These are phyloP conservation scores for Carcharodon carcharias DNA, from an alignment of 2,797 vertebrate genomes.

Conservation along the genomic window DNA sequence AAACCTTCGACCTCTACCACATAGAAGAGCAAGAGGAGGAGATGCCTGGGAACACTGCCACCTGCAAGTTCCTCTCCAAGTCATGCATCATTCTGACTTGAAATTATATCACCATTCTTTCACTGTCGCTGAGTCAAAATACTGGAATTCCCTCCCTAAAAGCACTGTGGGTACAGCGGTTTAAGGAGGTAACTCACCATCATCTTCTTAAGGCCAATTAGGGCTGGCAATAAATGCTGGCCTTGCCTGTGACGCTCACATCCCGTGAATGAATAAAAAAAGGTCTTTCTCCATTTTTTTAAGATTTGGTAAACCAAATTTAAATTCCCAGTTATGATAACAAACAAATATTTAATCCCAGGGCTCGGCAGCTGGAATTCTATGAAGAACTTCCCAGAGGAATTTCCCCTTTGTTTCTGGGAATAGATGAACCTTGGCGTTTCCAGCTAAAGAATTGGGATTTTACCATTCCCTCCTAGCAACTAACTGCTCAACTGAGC, in stretches of 20 bases:
- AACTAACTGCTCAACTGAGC: not conserved
- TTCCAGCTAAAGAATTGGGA: not conserved
- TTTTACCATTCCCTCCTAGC: not conserved
- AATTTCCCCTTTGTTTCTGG: not conserved
- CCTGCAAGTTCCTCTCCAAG: not conserved
- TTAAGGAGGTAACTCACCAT: not conserved
- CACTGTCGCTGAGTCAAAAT: not conserved
- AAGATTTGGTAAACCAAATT: not conserved
- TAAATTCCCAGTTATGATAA: not conserved
- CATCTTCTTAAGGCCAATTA: not conserved
- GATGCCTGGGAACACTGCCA: not conserved
- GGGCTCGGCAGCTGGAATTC: not conserved
- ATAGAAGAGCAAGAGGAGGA: not conserved
- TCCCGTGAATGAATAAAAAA: not conserved
- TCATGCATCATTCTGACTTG: not conserved
- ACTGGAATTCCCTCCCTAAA: not conserved
- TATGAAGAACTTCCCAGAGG: not conserved
- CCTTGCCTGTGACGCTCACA: not conserved
- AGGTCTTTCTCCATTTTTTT: not conserved
- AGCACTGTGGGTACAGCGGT: not conserved
- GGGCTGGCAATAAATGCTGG: not conserved
- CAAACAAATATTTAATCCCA: not conserved
- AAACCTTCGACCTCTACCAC: not conserved
- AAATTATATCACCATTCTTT: not conserved
- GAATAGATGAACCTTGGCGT: not conserved